phyloP scores from a whole-genome alignment of 2,797 vertebrate genomes.

The Cirrhinus mrigala region DNA sequence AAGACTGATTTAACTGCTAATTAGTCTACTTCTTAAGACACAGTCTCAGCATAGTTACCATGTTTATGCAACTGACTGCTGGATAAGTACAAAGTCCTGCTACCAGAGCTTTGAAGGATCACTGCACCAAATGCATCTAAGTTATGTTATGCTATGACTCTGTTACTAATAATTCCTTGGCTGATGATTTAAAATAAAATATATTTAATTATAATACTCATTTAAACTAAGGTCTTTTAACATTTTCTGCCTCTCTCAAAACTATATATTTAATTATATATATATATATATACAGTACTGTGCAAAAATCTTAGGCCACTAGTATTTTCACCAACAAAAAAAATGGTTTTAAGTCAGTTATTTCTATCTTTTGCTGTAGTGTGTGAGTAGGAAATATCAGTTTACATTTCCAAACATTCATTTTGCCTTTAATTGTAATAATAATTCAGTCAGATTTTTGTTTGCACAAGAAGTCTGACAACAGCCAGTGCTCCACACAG shows the following conservation, averaged over 20 bases:
- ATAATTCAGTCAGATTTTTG: too few species aligned
- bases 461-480: too few species aligned
- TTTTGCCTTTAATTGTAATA: too few species aligned
- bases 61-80: neutral
- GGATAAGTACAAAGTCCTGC: constrained; percentile 15
- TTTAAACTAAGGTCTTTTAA: neutral
- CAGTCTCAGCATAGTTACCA: neutral
- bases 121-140: neutral
- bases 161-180: neutral
- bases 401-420: too few species aligned
- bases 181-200: neutral
- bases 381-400: too few species aligned
- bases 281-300: too few species aligned
- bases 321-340: too few species aligned
- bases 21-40: neutral
- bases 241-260: neutral
- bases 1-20: neutral
- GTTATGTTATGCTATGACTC: neutral
- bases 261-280: neutral
- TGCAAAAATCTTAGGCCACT: too few species aligned
- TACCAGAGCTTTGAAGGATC: neutral
- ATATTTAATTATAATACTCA: neutral
- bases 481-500: too few species aligned
- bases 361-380: too few species aligned
- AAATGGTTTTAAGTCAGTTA: too few species aligned